Base-by-base conservation (phyloP, 2,113 vertebrate genomes). In the Caranx ignobilis region DNA sequence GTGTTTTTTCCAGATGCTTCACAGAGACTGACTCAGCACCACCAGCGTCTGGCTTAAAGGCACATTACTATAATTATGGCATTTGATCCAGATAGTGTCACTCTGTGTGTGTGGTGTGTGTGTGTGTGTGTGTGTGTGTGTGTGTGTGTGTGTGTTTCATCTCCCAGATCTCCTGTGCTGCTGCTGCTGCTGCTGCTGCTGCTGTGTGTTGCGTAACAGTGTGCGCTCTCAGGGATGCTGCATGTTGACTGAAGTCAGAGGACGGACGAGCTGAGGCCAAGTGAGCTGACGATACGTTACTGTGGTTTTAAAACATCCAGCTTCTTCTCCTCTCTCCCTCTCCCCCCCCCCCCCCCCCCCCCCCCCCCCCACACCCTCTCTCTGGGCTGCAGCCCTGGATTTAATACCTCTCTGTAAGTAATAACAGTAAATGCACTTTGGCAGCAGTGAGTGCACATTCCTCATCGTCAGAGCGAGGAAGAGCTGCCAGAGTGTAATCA, bases 361-460 rank as follows among this genome's bases (percentile, higher is more conserved):
- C 3, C 37, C 37, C 37, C 5, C 37, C 37, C 37, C 35, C 35
- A 37, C 35, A 4, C 37, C 37, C 37, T 6, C 8, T 9, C 13
- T 41, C 16, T 1, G 16, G 31, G 67, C 75, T 48, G 65, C 41
- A 55, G 10, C n/a, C 19, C 57, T 32, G 1, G 61, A 75, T 83
- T 56, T 70, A 60, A 69, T 81, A 63, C 85, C 55, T 52, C 55
- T 52, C 56, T 70, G 39, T 65, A 79, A 82, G 68, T 79, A 54
- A 62, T 69, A 70, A 41, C n/a, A 57, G 65, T 83, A 72, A 85
- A 73, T 83, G 74, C 79, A 69, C 75, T 75, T 81, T 87, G 85
- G 77, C 82, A 78, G 77, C 65, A 35, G 62, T 57, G 47, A 12
- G 60, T 70, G 70, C 41, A 68, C 41, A 39, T 34, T 47, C 13